These are phyloP conservation scores for Eupithecia tripunctaria DNA, from an alignment of 2,888 invertebrate genomes.

Conservation along the genomic window DNA sequence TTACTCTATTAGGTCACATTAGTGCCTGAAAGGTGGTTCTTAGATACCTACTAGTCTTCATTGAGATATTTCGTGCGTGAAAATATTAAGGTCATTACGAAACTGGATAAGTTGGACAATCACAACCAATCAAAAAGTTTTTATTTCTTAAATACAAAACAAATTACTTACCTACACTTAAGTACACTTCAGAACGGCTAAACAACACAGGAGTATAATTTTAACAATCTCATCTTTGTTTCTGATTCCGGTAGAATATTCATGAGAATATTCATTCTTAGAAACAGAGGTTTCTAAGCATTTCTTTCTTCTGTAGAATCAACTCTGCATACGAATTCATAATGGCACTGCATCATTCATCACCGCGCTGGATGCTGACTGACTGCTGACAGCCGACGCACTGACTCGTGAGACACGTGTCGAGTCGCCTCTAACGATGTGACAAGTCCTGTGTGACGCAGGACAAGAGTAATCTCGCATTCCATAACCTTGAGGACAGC, in stretches of 20 bases:
- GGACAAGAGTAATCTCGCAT: not conserved
- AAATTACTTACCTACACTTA: no score
- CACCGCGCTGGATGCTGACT: conserved; percentile 40
- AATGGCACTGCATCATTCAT: conserved; percentile 33
- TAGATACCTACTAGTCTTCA: no score
- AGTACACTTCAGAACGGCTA: not conserved
- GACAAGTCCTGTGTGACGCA: not conserved
- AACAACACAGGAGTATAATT: not conserved
- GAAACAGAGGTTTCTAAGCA: no score
- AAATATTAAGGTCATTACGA: no score
- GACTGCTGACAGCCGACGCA: conserved; percentile 29
- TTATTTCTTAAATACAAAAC: no score
- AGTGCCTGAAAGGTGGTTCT: no score
- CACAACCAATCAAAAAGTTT: no score
- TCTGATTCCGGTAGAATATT: no score
- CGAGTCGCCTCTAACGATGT: conserved; percentile 6
- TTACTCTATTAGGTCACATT: no score
- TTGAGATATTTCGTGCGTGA: no score
- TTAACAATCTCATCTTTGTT: not conserved
- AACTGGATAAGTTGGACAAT: not conserved
- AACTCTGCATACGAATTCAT: not conserved
- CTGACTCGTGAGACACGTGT: conserved; percentile 31
- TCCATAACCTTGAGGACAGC: no score
- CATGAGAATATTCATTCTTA: no score
- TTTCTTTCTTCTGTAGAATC: not conserved